Conservation (phyloP, 2,113 vertebrate genomes). For the Riparia riparia region DNA sequence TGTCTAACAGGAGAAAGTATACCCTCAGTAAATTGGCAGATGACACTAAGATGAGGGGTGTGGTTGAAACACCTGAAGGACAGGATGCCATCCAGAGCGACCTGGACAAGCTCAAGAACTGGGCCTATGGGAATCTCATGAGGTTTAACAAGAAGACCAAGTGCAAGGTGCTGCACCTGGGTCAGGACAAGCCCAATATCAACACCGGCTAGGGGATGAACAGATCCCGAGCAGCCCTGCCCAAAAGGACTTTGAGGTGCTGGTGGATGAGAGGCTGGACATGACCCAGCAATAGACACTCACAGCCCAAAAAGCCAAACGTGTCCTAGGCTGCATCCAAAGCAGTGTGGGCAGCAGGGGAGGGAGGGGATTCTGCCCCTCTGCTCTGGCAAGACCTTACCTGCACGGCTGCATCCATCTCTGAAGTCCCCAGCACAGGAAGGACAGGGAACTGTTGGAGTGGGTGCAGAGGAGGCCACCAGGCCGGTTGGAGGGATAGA, state of each 20-base stretch:
- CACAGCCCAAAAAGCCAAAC: not conserved
- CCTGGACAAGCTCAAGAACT: not conserved
- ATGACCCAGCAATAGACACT: rapidly evolving
- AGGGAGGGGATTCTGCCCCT: not conserved
- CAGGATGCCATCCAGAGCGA: not conserved
- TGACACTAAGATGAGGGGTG: not conserved
- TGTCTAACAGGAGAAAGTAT: not conserved
- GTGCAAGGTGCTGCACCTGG: not conserved
- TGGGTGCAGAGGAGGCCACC: not conserved
- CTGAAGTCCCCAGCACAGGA: rapidly evolving
- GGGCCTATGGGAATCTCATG: not conserved
- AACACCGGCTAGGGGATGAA: not conserved
- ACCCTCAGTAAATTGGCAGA: not conserved
- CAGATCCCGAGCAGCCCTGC: rapidly evolving
- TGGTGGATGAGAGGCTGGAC: not conserved
- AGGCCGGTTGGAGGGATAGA: not conserved
- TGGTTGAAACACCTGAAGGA: not conserved
- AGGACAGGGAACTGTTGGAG: rapidly evolving
- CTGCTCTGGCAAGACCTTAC: not conserved
- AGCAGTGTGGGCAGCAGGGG: rapidly evolving
- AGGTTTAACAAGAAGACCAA: not conserved
- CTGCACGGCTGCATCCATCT: not conserved
- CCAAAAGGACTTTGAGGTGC: rapidly evolving
- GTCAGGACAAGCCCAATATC: rapidly evolving
- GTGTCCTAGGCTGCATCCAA: not conserved